A percentile compares a stretch with the other conserved stretches of the same genome.
phyloP scores from a whole-genome alignment of 2,888 invertebrate genomes.

The Trachelus tabidus region DNA sequence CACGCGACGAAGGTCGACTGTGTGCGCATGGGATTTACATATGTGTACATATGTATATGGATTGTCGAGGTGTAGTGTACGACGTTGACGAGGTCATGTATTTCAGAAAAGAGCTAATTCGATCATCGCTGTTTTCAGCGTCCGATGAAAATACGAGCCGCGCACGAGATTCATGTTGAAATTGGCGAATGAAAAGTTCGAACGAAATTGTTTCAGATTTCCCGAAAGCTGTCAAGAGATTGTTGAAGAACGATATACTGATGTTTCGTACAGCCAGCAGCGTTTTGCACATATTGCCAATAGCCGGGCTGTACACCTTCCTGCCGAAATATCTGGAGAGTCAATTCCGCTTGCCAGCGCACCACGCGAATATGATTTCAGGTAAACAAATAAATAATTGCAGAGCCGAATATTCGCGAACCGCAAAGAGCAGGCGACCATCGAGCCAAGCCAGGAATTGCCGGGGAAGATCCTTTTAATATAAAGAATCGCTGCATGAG shows the following conservation, averaged over 20 bases:
- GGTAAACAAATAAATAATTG: conserved; percentile 66
- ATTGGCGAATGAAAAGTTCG: background rate
- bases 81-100: background rate
- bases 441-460: background rate
- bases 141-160: background rate
- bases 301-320: conserved; percentile 92
- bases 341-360: conserved; percentile 89
- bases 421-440: background rate
- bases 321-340: conserved; percentile 93
- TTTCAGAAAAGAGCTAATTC: background rate
- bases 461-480: background rate
- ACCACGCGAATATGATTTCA: conserved; percentile 91
- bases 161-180: background rate
- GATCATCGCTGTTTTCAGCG: background rate
- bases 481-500: background rate
- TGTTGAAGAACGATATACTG: conserved; percentile 88
- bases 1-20: background rate
- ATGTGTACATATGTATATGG: background rate
- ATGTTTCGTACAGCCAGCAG: conserved; percentile 93
- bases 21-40: background rate
- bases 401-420: background rate
- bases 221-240: conserved; percentile 81
- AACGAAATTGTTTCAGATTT: conserved; percentile 71
- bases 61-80: background rate
- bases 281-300: conserved; percentile 89